Evolutionary conservation across 1,140 invertebrate species (phyloP).

Genomic region (Contarinia nasturtii): DNA sequence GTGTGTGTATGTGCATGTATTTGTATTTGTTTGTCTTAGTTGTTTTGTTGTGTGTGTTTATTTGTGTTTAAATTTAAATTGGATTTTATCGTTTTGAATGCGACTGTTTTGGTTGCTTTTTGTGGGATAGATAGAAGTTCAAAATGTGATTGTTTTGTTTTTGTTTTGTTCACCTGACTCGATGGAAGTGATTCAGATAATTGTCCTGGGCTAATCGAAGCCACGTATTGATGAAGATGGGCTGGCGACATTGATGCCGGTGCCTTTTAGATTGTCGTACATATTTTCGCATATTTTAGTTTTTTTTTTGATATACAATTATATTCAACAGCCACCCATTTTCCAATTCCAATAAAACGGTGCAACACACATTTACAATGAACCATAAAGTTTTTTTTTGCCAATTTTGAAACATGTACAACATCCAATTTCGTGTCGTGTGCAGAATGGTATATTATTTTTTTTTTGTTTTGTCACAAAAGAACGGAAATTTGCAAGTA

Average conservation of each 20-base stretch:
- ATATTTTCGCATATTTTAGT: not conserved
- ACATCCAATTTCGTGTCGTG: too few species aligned
- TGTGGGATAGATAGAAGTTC: conserved; percentile 3
- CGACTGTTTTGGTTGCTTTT: too few species aligned
- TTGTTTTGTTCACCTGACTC: conserved; percentile 41
- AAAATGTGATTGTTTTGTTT: conserved; percentile 1
- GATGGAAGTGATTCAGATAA: conserved; percentile 56
- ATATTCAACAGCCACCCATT: not conserved
- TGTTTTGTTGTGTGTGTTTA: too few species aligned
- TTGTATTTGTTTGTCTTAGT: too few species aligned
- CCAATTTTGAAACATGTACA: too few species aligned
- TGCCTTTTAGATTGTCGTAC: conserved; percentile 37
- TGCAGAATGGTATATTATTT: too few species aligned
- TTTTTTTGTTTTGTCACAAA: not conserved
- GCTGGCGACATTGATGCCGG: conserved; percentile 75
- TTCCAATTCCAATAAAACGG: too few species aligned
- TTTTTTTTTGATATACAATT: not conserved
- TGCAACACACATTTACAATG: not conserved
- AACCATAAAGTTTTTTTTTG: not conserved
- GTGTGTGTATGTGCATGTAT: too few species aligned
- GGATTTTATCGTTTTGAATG: too few species aligned
- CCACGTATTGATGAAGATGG: conserved; percentile 57
- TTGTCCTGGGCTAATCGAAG: conserved; percentile 42
- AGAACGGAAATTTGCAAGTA: not conserved
- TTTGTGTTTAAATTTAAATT: too few species aligned